Evolutionary conservation across 1,140 invertebrate genomes (phyloP).

Genomic region (Drosophila rhopaloa): DNA sequence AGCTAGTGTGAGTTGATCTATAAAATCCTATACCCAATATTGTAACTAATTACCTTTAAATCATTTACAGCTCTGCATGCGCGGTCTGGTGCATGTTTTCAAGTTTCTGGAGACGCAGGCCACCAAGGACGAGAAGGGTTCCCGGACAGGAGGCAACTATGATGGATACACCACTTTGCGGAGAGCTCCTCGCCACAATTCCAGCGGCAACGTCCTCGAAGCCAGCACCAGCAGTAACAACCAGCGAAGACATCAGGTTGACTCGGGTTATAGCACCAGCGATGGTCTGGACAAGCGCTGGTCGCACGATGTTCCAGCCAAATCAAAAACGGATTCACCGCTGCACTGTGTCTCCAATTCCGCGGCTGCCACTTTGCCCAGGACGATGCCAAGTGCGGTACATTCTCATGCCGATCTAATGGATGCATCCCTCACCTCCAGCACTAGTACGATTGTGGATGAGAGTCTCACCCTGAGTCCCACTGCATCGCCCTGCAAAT

Average conservation of each 20-base stretch:
- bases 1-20: constrained; percentile 90
- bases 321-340: constrained; percentile 70
- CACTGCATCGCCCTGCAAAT: constrained; percentile 56
- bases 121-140: constrained; percentile 87
- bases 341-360: constrained; percentile 52
- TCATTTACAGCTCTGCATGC: constrained; percentile 91
- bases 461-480: constrained; percentile 73
- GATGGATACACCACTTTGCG: constrained; percentile 82
- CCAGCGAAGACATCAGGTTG: constrained; percentile 89
- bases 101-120: constrained; percentile 96
- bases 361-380: constrained; percentile 48
- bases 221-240: constrained; percentile 51
- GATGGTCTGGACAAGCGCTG: constrained; percentile 93
- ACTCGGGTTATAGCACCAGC: constrained; percentile 94
- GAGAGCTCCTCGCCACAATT: constrained; percentile 84
- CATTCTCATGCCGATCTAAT: constrained; percentile 67
- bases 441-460: constrained; percentile 81
- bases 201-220: constrained; percentile 86
- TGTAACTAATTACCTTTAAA: neutral
- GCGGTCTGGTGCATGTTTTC: constrained; percentile 96
- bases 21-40: too few species aligned
- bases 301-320: constrained; percentile 90
- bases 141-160: constrained; percentile 76
- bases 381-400: constrained; percentile 45
- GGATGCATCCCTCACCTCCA: constrained; percentile 79